Percentiles rank a stretch among this genome's conserved stretches.
Conservation (phyloP, 2,113 vertebrate species). For the Blennius ocellaris region DNA sequence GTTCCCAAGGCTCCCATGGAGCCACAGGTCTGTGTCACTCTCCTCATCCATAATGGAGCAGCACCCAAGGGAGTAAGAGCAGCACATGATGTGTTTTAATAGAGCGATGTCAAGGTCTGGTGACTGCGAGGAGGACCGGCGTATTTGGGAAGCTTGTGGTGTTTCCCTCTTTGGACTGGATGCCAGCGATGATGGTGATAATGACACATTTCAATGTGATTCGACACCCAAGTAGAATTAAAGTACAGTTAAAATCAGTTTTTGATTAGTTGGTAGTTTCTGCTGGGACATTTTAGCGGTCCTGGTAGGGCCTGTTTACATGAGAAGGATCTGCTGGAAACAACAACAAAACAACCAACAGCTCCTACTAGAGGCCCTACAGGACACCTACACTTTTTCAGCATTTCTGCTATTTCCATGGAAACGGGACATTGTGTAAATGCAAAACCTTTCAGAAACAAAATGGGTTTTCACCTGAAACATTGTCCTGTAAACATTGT, state of each 20-base stretch:
- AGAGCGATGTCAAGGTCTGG: background rate
- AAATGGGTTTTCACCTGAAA: too few relatives aligned
- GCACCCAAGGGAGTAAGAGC: constrained; percentile 28
- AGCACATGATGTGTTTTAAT: constrained; percentile 33
- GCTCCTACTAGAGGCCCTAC: too few relatives aligned
- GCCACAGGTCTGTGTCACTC: constrained; percentile 44
- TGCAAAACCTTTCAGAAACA: too few relatives aligned
- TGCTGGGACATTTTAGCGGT: too few relatives aligned
- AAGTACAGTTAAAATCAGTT: background rate
- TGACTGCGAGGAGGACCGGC: background rate
- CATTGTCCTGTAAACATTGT: too few relatives aligned
- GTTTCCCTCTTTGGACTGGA: background rate
- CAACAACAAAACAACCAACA: too few relatives aligned
- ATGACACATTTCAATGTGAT: background rate
- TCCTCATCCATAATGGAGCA: constrained; percentile 66
- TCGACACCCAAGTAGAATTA: background rate
- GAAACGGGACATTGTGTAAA: too few relatives aligned
- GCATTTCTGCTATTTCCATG: too few relatives aligned
- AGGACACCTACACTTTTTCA: too few relatives aligned
- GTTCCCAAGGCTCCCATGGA: constrained; percentile 40
- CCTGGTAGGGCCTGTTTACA: too few relatives aligned
- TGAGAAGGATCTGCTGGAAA: too few relatives aligned
- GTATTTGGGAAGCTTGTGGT: background rate
- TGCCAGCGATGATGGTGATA: background rate
- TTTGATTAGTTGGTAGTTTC: too few relatives aligned